Conservation (phyloP, 2,888 invertebrate genomes). For the Scrobipalpa costella region DNA sequence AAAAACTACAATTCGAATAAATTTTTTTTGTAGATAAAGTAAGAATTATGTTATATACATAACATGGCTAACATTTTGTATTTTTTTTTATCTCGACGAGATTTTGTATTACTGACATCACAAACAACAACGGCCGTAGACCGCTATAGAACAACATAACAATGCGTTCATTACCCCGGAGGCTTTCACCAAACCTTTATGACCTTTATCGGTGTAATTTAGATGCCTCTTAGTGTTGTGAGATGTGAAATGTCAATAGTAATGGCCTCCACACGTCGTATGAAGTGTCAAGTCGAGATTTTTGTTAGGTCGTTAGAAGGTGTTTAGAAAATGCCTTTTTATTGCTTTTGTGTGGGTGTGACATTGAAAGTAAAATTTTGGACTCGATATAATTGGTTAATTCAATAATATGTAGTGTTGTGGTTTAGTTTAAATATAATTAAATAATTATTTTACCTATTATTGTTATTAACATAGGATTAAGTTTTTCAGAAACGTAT, state of each 20-base stretch:
- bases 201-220: slow-evolving; percentile 23
- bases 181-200: slow-evolving; percentile 27
- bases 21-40: too few relatives aligned
- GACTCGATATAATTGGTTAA: not conserved
- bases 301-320: slow-evolving; percentile 6
- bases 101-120: not conserved
- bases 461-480: too few relatives aligned
- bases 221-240: slow-evolving; percentile 15
- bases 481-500: too few relatives aligned
- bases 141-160: not conserved
- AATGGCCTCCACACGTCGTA: not conserved
- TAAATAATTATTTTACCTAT: too few relatives aligned
- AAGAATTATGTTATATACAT: too few relatives aligned
- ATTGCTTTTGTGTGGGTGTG: not conserved
- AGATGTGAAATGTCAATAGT: slow-evolving; percentile 23
- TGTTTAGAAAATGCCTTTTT: not conserved
- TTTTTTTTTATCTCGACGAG: too few relatives aligned
- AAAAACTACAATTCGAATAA: too few relatives aligned
- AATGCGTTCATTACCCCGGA: not conserved
- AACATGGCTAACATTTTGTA: too few relatives aligned
- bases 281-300: slow-evolving; percentile 1
- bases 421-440: too few relatives aligned
- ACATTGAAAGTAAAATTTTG: not conserved
- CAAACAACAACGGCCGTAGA: not conserved
- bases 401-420: too few relatives aligned